phyloP scores from a whole-genome alignment of 2,797 vertebrate genomes.

The Sebastes melanostomus region DNA sequence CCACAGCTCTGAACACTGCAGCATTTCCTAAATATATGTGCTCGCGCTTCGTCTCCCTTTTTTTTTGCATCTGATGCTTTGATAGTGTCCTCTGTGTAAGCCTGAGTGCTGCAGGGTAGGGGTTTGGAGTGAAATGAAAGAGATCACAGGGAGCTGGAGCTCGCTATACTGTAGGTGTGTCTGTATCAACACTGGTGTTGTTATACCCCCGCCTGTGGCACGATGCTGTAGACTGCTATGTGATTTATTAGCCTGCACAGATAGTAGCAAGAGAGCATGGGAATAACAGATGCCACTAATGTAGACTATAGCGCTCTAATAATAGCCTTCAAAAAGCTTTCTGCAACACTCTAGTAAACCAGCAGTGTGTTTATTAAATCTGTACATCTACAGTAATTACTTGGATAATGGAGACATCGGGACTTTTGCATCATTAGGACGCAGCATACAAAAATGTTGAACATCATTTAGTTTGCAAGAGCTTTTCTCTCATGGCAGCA shows the following conservation, averaged over 20 bases:
- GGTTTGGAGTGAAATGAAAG: conserved; percentile 69
- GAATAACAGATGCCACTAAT: conserved; percentile 67
- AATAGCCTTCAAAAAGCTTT: conserved; percentile 55
- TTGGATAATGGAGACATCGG: conserved; percentile 24
- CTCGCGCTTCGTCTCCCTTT: conserved; percentile 34
- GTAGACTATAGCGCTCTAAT: conserved; percentile 53
- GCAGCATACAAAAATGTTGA: background rate
- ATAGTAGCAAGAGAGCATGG: conserved; percentile 44
- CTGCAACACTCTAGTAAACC: conserved; percentile 27
- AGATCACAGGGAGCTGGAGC: conserved; percentile 67
- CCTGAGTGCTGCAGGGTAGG: conserved; percentile 62
- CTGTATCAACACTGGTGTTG: conserved; percentile 58
- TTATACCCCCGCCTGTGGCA: conserved; percentile 54
- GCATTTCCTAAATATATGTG: conserved; percentile 70
- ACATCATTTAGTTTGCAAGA: background rate
- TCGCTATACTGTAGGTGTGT: conserved; percentile 57
- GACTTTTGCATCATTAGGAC: conserved; percentile 22
- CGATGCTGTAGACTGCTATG: conserved; percentile 51
- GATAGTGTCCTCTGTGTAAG: conserved; percentile 70
- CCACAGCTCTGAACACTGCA: conserved; percentile 60
- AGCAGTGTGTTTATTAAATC: conserved; percentile 41
- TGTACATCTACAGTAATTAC: conserved; percentile 40
- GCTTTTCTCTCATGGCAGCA: background rate
- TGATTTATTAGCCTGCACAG: conserved; percentile 70
- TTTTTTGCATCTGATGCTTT: conserved; percentile 58